A percentile compares a stretch with the other conserved stretches of the same genome.
Conservation (phyloP, 92 coral and sea anemone genomes). For the Palythoa grandiflora region DNA sequence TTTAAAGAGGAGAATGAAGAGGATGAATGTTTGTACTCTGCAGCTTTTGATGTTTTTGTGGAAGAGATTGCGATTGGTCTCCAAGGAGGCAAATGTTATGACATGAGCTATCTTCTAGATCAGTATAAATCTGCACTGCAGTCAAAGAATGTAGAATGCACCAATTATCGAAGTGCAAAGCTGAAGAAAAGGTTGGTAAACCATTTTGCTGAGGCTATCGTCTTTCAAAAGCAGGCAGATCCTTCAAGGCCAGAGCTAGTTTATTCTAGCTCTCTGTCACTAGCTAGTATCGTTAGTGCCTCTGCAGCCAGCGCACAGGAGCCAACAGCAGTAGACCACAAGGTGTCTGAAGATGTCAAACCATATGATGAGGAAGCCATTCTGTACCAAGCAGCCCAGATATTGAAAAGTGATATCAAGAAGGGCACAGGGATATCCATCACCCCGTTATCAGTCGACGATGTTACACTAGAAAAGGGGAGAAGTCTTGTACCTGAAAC, state of each 20-base stretch:
- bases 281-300: slow-evolving; percentile 53
- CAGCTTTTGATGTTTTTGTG: not conserved
- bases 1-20: not conserved
- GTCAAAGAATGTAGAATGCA: not conserved
- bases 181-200: slow-evolving; percentile 63
- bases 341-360: not conserved
- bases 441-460: not conserved
- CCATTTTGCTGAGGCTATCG: slow-evolving; percentile 52
- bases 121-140: not conserved
- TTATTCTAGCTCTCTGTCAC: slow-evolving; percentile 63
- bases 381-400: not conserved
- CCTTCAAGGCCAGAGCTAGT: slow-evolving; percentile 73
- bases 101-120: not conserved
- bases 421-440: not conserved
- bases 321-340: not conserved
- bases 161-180: not conserved
- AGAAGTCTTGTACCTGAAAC: not conserved
- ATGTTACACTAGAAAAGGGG: not conserved
- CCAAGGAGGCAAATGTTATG: not conserved
- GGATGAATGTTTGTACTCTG: not conserved
- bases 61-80: not conserved
- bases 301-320: not conserved
- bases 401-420: not conserved
- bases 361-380: not conserved
- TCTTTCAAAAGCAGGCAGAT: slow-evolving; percentile 71